These are phyloP conservation scores for Phataginus tricuspis DNA, from an alignment of 2,797 vertebrate genomes.

Conservation along the genomic window DNA sequence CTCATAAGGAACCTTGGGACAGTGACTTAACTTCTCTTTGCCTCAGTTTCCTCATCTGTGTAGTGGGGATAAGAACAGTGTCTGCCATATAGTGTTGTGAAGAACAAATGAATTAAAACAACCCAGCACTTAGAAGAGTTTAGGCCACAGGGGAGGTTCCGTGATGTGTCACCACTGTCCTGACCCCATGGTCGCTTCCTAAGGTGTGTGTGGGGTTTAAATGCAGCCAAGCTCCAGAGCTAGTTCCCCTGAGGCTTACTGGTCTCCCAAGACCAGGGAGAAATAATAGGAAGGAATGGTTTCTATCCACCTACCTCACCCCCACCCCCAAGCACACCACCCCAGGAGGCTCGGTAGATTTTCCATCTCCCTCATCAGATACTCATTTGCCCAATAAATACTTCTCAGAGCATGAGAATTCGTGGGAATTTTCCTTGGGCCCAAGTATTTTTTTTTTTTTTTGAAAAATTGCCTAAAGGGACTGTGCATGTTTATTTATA, in stretches of 20 bases:
- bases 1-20: background rate
- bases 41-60: background rate
- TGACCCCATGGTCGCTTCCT: background rate
- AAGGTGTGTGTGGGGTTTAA: background rate
- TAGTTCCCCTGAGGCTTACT: background rate
- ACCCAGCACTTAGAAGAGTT: background rate
- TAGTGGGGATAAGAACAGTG: background rate
- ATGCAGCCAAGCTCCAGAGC: background rate
- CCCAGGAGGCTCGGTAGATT: too few species aligned
- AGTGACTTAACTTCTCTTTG: background rate
- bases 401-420: background rate
- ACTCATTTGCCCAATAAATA: background rate
- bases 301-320: background rate
- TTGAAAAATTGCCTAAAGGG: background rate
- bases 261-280: background rate
- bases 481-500: background rate
- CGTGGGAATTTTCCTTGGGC: background rate
- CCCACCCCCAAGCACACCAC: background rate
- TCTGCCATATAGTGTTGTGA: background rate
- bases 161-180: background rate
- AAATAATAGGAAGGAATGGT: background rate
- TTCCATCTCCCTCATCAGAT: background rate
- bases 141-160: background rate
- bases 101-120: background rate
- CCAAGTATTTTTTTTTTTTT: background rate